These are phyloP conservation scores for Copidosoma floridanum DNA, from an alignment of 1,140 invertebrate species.

Conservation along the genomic window DNA sequence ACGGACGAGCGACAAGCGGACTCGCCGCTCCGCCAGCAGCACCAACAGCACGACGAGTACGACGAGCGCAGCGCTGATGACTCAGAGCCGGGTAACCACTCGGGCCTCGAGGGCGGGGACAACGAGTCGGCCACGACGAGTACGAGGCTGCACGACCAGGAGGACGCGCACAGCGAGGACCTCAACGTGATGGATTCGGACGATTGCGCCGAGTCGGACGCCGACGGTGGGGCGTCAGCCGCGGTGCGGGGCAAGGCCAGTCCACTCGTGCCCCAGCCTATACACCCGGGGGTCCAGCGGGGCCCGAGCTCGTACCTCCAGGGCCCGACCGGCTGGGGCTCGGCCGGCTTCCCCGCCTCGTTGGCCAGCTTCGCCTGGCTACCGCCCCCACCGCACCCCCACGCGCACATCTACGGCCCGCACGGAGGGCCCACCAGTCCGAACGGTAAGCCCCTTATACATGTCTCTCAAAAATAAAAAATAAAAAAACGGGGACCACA, in stretches of 20 bases:
- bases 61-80: conserved; percentile 50
- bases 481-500: too few relatives aligned
- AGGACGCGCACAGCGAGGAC: conserved; percentile 49
- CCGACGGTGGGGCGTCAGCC: conserved; percentile 39
- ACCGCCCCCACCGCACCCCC: conserved; percentile 53
- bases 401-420: conserved; percentile 52
- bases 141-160: conserved; percentile 38
- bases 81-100: conserved; percentile 30
- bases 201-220: conserved; percentile 42
- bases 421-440: conserved; percentile 51
- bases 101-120: too few relatives aligned
- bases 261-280: conserved; percentile 53
- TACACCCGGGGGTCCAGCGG: conserved; percentile 53
- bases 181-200: conserved; percentile 56
- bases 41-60: conserved; percentile 41
- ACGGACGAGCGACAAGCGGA: conserved; percentile 33
- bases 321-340: conserved; percentile 48
- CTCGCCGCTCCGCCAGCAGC: too few relatives aligned
- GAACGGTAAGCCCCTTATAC: conserved; percentile 48
- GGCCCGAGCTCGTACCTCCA: conserved; percentile 44
- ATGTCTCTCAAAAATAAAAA: too few relatives aligned
- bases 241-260: conserved; percentile 50
- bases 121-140: conserved; percentile 45
- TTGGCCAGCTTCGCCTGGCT: conserved; percentile 54
- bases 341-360: conserved; percentile 51